Evolutionary conservation across 2,797 vertebrate species (phyloP).

Genomic region (Picus viridis): DNA sequence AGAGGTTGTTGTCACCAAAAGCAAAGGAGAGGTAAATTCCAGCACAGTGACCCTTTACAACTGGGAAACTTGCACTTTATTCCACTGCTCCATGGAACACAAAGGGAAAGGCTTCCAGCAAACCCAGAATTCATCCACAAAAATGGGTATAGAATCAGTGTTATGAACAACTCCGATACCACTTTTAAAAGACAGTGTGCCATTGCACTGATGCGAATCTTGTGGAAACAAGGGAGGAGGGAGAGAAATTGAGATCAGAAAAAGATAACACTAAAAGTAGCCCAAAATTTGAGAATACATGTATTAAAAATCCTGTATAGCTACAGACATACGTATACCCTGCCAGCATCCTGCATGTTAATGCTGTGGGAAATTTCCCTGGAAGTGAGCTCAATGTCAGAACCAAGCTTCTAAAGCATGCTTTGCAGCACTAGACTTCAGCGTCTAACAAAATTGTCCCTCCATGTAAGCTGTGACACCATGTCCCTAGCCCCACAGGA

Average conservation of each 20-base stretch:
- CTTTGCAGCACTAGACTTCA: rapidly evolving
- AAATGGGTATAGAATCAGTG: neutral
- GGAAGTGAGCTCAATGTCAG: rapidly evolving
- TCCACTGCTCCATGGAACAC: neutral
- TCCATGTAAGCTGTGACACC: rapidly evolving
- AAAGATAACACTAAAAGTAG: neutral
- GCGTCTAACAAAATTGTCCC: rapidly evolving
- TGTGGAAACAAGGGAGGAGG: neutral
- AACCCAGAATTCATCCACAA: neutral
- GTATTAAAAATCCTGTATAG: neutral
- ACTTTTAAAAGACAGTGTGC: neutral
- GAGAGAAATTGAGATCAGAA: neutral
- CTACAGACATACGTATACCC: rapidly evolving
- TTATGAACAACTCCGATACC: neutral
- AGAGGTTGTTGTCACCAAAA: slow-evolving; percentile 48
- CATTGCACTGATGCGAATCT: neutral
- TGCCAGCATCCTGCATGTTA: neutral
- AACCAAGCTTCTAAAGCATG: too few relatives aligned
- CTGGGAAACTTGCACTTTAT: slow-evolving; percentile 7
- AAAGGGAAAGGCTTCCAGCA: neutral
- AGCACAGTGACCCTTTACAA: slow-evolving; percentile 30
- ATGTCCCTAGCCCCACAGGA: neutral
- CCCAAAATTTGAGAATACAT: neutral
- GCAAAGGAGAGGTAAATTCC: slow-evolving; percentile 58
- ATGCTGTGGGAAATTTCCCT: rapidly evolving